Conservation (phyloP, 2,888 invertebrate species). For the Hemicrepidius hirtus region DNA sequence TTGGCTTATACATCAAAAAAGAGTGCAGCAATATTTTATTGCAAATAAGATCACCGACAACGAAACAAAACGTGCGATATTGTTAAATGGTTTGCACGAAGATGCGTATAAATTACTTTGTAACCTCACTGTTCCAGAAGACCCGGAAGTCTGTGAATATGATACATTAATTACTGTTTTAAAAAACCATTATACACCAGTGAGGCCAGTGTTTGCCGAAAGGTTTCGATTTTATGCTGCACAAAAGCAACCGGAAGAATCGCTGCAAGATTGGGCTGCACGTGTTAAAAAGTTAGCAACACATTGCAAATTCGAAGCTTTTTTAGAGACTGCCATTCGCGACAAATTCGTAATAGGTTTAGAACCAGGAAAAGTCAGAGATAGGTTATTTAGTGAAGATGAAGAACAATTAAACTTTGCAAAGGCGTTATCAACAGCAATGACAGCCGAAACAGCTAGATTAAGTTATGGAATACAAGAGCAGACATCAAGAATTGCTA, state of each 20-base stretch:
- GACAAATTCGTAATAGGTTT: background rate
- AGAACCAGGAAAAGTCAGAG: background rate
- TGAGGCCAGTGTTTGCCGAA: background rate
- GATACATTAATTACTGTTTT: background rate
- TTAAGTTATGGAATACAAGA: background rate
- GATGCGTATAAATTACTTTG: background rate
- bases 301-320: background rate
- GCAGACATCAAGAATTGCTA: too few relatives aligned
- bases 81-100: background rate
- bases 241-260: background rate
- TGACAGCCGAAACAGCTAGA: background rate
- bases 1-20: background rate
- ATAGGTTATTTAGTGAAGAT: background rate
- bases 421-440: background rate
- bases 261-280: background rate
- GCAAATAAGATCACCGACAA: background rate
- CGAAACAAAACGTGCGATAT: background rate
- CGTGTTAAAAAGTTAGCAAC: background rate
- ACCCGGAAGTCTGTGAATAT: background rate
- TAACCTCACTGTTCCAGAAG: background rate
- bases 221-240: background rate
- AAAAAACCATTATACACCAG: background rate
- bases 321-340: background rate
- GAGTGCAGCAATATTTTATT: background rate
- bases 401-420: background rate